Evolutionary conservation across 2,797 vertebrate species (phyloP).

Genomic region (Pipistrellus pygmaeus): DNA sequence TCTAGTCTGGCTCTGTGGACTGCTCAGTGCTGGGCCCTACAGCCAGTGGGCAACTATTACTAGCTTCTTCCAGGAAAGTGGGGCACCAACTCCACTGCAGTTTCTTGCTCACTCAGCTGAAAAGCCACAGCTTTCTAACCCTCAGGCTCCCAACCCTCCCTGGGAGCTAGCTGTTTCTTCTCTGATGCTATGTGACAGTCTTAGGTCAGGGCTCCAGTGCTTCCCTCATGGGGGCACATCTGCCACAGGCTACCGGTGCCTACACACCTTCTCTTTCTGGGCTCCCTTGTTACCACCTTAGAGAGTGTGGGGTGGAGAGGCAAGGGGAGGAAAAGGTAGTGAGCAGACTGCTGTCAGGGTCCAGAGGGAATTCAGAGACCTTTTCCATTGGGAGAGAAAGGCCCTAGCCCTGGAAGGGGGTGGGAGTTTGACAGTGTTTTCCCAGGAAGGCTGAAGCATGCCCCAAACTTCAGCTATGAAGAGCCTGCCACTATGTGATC

Average conservation of each 20-base stretch:
- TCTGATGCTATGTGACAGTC: constrained; percentile 62
- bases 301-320: too few relatives aligned
- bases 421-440: not conserved
- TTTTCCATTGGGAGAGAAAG: not conserved
- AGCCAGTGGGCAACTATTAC: not conserved
- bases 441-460: not conserved
- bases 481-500: not conserved
- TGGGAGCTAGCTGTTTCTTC: constrained; percentile 14
- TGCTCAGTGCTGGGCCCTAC: not conserved
- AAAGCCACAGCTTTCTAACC: constrained; percentile 60
- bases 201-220: not conserved
- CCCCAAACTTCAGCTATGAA: not conserved
- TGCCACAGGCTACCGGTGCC: not conserved
- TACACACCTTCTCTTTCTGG: not conserved
- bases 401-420: not conserved
- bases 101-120: constrained; percentile 77
- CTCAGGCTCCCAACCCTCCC: constrained; percentile 42
- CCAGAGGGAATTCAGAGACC: not conserved
- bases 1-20: not conserved
- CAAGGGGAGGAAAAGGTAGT: fast-evolving
- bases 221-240: not conserved
- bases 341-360: not conserved
- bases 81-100: constrained; percentile 58
- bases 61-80: constrained; percentile 60
- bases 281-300: not conserved